These are phyloP conservation scores for Agrotis puta DNA, from an alignment of 2,888 invertebrate genomes.

Conservation along the genomic window DNA sequence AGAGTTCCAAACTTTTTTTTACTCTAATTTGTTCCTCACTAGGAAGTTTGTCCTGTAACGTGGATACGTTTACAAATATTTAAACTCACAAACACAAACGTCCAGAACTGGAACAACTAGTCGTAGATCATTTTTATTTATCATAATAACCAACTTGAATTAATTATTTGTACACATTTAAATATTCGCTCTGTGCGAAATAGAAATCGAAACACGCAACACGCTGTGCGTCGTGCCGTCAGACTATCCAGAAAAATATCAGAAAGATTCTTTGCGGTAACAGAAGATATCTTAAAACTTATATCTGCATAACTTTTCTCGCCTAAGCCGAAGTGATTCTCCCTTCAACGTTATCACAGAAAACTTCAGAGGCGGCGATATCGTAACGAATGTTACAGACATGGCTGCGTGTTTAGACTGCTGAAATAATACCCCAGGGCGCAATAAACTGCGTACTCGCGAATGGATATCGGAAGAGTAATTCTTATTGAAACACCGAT, in stretches of 20 bases:
- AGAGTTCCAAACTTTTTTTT: too few species aligned
- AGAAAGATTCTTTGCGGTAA: slow-evolving; percentile 10
- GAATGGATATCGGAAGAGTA: slow-evolving; percentile 57
- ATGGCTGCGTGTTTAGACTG: slow-evolving; percentile 66
- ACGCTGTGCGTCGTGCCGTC: too few species aligned
- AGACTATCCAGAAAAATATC: background rate
- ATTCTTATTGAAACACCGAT: slow-evolving; percentile 64
- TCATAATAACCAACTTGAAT: too few species aligned
- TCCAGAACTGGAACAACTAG: too few species aligned
- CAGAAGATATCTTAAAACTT: slow-evolving; percentile 19
- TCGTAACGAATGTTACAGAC: slow-evolving; percentile 63
- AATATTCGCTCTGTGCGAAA: too few species aligned
- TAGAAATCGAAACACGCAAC: too few species aligned
- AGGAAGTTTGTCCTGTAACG: too few species aligned
- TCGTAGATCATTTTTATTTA: too few species aligned
- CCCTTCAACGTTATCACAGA: slow-evolving; percentile 52
- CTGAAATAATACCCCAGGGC: slow-evolving; percentile 57
- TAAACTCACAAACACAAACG: too few species aligned
- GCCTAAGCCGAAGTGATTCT: slow-evolving; percentile 35
- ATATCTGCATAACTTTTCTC: slow-evolving; percentile 22
- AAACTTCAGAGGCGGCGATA: slow-evolving; percentile 51
- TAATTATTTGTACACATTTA: too few species aligned
- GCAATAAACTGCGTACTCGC: slow-evolving; percentile 59
- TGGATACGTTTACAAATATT: too few species aligned
- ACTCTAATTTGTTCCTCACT: too few species aligned